Conservation (phyloP, 2,797 vertebrate species). For the Neostethus bicornis region DNA sequence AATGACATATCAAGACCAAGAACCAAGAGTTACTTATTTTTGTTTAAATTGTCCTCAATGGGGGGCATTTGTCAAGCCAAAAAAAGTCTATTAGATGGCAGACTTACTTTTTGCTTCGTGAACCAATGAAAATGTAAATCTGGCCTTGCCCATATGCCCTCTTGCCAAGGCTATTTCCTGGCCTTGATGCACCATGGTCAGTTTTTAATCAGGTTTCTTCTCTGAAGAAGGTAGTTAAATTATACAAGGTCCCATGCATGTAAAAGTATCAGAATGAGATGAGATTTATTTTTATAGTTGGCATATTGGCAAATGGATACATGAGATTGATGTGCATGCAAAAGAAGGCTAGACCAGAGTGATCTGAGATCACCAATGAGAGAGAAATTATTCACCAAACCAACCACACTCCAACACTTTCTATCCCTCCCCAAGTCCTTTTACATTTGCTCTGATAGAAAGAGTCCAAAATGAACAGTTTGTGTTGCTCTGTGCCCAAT, state of each 20-base stretch:
- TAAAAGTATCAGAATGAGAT: too few relatives aligned
- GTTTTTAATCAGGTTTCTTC: not conserved
- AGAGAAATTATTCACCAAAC: not conserved
- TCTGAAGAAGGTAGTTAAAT: not conserved
- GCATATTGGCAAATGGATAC: too few relatives aligned
- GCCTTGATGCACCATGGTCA: not conserved
- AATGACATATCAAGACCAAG: too few relatives aligned
- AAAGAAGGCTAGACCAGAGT: not conserved
- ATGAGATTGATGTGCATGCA: too few relatives aligned
- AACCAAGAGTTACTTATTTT: too few relatives aligned
- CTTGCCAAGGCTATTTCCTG: not conserved
- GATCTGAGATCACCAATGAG: not conserved
- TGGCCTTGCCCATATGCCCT: not conserved
- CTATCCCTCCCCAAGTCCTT: not conserved
- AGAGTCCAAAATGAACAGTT: conserved; percentile 1
- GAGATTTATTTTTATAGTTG: too few relatives aligned
- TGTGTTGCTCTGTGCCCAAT: not conserved
- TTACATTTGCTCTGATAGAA: not conserved
- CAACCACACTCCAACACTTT: not conserved
- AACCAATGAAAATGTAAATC: not conserved
- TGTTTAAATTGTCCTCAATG: too few relatives aligned
- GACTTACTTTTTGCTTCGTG: too few relatives aligned
- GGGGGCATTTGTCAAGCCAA: too few relatives aligned
- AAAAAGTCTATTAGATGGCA: too few relatives aligned
- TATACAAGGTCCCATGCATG: not conserved